Percentiles rank a stretch among this genome's conserved stretches.
These are phyloP conservation scores for Drosophila kikkawai DNA, from an alignment of 1,140 invertebrate genomes.

Conservation along the genomic window DNA sequence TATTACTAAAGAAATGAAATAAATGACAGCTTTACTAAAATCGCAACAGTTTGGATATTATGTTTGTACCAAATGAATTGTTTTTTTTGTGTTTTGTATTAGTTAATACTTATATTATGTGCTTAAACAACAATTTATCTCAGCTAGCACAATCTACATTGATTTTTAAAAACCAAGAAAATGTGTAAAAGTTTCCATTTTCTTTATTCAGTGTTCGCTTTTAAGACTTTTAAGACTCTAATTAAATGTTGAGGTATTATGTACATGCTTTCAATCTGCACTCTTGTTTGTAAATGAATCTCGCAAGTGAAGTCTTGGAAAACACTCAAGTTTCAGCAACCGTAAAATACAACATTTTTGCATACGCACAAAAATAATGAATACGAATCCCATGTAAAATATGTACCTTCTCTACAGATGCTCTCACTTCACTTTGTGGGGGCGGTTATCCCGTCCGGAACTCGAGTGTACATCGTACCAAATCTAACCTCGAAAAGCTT, in stretches of 20 bases:
- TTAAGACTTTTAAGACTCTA: not conserved
- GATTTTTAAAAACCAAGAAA: not conserved
- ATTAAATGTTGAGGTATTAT: not conserved
- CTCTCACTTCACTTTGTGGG: constrained; percentile 20
- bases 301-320: constrained; percentile 1
- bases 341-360: not conserved
- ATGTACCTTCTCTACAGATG: constrained; percentile 14
- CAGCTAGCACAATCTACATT: not conserved
- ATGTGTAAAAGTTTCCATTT: not conserved
- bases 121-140: no score
- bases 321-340: not conserved
- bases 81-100: no score
- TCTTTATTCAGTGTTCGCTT: not conserved
- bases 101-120: no score
- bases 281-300: not conserved
- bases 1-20: not conserved
- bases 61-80: not conserved
- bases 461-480: constrained; percentile 13
- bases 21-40: not conserved
- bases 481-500: constrained; percentile 24
- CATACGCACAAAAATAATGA: constrained; percentile 11
- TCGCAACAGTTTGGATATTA: not conserved
- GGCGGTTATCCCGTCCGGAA: constrained; percentile 4
- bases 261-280: no score
- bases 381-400: constrained; percentile 6